Base-by-base conservation (phyloP, 2,888 invertebrate genomes). In the Dryococelus australis region DNA sequence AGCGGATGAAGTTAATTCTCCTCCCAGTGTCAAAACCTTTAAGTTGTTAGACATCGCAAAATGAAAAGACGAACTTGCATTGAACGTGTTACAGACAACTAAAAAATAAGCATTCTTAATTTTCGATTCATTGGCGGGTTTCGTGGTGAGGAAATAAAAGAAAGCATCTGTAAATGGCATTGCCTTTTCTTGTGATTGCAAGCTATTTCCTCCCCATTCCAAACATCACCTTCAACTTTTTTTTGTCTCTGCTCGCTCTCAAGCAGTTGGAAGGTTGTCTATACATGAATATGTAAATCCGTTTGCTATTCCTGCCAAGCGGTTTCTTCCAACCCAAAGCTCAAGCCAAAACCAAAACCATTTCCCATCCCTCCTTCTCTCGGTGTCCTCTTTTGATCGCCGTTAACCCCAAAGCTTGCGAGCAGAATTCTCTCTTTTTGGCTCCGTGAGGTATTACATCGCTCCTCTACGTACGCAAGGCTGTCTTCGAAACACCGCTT, bases 251-350 rank as follows among this genome's bases (percentile, higher is more conserved):
- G 65, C 16, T 65, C 65, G 65, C 65, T 65, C 65, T 65, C 65
- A 65, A 65, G 65, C 65, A 65, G 65, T 65, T n/a, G 65, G 65
- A 65, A 65, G 65, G 65, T 65, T 65, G 65, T 65, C 65, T 65
- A 65, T 65, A n/a, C 65, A 65, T 65, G 65, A 65, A 65, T 65
- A 65, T 65, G 65, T 65, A 65, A 65, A 65, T 65, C 65, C 65
- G 65, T n/a, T 65, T 65, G 65, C 65, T 65, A 65, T 65, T 65
- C n/a, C 65, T 65, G 65, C 65, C 65, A 65, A 65, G 65, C 65
- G 20, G 65, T 65, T 65, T 65, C 65, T 65, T 65, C 65, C 65
- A 65, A 65, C 65, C 65, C 65, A 65, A 65, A 65, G 65, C 65
- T 65, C 65, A 65, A 20, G 65, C 65, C 65, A n/a, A 65, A 65